These are phyloP conservation scores for Dryocosmus kuriphilus DNA, from an alignment of 2,888 invertebrate genomes.

Conservation along the genomic window DNA sequence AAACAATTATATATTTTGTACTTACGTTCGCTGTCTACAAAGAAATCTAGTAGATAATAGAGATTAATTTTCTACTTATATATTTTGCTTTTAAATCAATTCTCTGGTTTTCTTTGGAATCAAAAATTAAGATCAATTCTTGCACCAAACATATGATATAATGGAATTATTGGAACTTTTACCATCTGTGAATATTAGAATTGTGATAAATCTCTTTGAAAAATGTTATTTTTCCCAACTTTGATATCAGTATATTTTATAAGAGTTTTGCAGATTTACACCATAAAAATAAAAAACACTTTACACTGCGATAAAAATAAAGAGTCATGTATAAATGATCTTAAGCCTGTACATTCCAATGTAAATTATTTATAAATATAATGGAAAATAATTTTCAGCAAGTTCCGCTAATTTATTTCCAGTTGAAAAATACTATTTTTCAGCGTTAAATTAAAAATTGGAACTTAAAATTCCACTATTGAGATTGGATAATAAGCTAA, in stretches of 20 bases:
- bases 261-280: background rate
- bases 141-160: background rate
- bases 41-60: background rate
- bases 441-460: too few species aligned
- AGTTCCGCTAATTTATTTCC: background rate
- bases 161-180: too few species aligned
- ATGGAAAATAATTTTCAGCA: background rate
- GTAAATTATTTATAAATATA: slow-evolving; percentile 16
- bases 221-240: background rate
- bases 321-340: background rate
- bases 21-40: background rate
- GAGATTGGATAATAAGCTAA: too few species aligned
- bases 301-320: background rate
- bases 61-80: background rate
- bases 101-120: background rate
- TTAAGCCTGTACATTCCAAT: slow-evolving; percentile 22
- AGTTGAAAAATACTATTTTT: too few species aligned
- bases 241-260: background rate
- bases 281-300: background rate
- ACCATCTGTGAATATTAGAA: background rate
- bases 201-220: background rate
- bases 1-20: background rate
- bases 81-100: background rate
- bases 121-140: background rate
- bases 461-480: too few species aligned